Percentiles rank a stretch among this genome's conserved stretches.
Conservation (phyloP, 2,113 vertebrate genomes). For the Thunnus maccoyii region DNA sequence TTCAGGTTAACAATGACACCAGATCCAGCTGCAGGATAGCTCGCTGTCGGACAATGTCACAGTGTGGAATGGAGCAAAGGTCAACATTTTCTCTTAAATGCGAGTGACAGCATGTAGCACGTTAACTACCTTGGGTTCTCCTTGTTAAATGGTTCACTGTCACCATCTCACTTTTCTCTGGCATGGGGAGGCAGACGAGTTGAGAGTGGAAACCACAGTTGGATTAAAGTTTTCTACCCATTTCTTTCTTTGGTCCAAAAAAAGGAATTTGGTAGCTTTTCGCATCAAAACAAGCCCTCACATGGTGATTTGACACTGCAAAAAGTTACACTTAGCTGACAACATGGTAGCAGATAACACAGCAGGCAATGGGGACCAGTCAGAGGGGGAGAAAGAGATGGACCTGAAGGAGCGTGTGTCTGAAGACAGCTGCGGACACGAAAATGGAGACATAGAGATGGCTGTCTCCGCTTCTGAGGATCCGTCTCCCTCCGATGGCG, state of each 20-base stretch:
- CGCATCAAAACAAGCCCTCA: background rate
- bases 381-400: conserved; percentile 16
- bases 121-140: conserved; percentile 44
- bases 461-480: background rate
- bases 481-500: background rate
- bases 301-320: conserved; percentile 45
- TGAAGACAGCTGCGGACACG: background rate
- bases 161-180: background rate
- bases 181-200: background rate
- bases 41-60: conserved; percentile 43
- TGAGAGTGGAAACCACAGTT: background rate
- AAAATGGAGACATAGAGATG: conserved; percentile 33
- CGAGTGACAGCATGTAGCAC: conserved; percentile 35
- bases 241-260: background rate
- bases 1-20: conserved; percentile 74
- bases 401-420: conserved; percentile 26
- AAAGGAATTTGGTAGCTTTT: background rate
- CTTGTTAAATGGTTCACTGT: background rate
- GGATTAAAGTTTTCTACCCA: background rate
- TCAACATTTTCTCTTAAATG: conserved; percentile 58
- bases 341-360: conserved; percentile 46
- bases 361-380: conserved; percentile 1
- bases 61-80: conserved; percentile 66
- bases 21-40: conserved; percentile 49
- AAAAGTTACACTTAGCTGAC: conserved; percentile 11